phyloP scores from a whole-genome alignment of 37 sponge, comb jelly and placozoan species.

The Petrosia ficiformis region DNA sequence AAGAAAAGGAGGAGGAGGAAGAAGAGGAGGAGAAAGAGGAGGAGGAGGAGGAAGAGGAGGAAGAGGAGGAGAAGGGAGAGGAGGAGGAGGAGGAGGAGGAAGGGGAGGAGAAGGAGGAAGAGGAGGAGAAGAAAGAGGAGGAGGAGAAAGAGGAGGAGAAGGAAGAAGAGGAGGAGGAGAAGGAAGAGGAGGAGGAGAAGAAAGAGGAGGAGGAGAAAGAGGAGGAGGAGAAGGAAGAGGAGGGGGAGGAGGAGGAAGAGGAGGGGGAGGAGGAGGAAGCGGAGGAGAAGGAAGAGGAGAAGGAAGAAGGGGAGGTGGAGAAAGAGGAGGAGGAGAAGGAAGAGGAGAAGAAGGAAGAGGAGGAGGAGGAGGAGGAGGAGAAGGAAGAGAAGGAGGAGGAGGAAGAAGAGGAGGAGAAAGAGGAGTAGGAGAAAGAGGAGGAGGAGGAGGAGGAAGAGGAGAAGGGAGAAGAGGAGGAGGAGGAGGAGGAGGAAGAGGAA shows the following conservation, averaged over 20 bases:
- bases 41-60: background rate
- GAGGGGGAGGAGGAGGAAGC: too few species aligned
- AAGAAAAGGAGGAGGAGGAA: background rate
- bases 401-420: too few species aligned
- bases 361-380: conserved; percentile 25
- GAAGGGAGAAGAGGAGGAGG: background rate
- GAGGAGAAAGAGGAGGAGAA: background rate
- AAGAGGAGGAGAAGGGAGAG: background rate
- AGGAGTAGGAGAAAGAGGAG: too few species aligned
- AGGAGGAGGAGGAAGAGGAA: background rate
- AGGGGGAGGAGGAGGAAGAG: too few species aligned
- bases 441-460: background rate
- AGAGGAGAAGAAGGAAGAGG: background rate
- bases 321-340: too few species aligned
- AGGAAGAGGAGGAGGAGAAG: background rate
- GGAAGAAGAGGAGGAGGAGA: background rate
- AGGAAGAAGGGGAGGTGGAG: too few species aligned
- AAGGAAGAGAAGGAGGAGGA: too few species aligned
- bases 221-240: background rate
- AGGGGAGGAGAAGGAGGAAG: background rate
- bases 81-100: background rate
- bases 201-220: background rate
- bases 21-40: background rate
- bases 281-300: too few species aligned
- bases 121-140: background rate